A percentile compares a stretch with the other conserved stretches of the same genome.
These are phyloP conservation scores for Propsilocerus akamusi DNA, from an alignment of 1,140 invertebrate species.

Conservation along the genomic window DNA sequence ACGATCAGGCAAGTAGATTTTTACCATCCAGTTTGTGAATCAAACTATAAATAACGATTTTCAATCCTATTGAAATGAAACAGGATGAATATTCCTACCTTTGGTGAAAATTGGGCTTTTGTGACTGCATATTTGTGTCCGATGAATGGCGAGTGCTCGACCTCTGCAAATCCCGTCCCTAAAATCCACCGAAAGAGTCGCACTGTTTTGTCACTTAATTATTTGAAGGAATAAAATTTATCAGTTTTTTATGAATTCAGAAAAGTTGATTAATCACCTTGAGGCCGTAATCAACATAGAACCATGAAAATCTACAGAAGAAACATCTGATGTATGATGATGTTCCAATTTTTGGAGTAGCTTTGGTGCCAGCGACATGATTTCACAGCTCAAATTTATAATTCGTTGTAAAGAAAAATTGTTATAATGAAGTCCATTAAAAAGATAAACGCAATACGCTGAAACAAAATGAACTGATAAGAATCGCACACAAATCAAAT, in stretches of 20 bases:
- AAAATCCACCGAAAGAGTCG: constrained; percentile 39
- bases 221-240: constrained; percentile 3
- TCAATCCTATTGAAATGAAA: not conserved
- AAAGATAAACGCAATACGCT: too few relatives aligned
- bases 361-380: constrained; percentile 8
- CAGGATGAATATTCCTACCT: constrained; percentile 8
- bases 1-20: not conserved
- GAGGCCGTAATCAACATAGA: constrained; percentile 38
- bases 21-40: not conserved
- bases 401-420: too few relatives aligned
- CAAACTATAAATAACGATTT: too few relatives aligned
- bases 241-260: constrained; percentile 1
- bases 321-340: constrained; percentile 48
- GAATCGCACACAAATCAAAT: too few relatives aligned
- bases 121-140: constrained; percentile 49
- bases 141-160: constrained; percentile 33
- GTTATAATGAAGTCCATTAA: too few relatives aligned
- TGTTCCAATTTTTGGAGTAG: constrained; percentile 30
- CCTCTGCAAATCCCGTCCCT: constrained; percentile 32
- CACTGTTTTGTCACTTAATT: constrained; percentile 39
- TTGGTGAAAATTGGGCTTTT: constrained; percentile 43
- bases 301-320: constrained; percentile 37
- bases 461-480: too few relatives aligned
- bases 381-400: too few relatives aligned
- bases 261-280: constrained; percentile 26